Base-by-base conservation (phyloP, 2,797 vertebrate genomes). In the Momotus momota region DNA sequence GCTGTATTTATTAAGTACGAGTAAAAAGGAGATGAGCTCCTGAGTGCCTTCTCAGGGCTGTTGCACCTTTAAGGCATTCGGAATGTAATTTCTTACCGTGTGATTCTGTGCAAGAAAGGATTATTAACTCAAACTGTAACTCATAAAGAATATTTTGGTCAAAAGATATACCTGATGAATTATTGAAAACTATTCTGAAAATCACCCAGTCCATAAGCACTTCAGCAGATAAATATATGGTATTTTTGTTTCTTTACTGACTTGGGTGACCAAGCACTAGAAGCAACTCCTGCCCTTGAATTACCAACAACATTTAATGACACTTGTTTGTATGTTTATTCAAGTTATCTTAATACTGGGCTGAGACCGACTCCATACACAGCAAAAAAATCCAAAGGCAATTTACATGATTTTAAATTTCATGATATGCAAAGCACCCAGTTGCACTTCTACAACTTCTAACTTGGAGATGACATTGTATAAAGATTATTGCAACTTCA, bases 31-130 rank as follows among this genome's bases (percentile, higher is more conserved):
- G 45, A 19, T 18, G 65, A 89, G 22, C 51, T 92, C 13, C 40
- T 51, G 33, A 0, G 0, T 15, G 29, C 31, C 43, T 45, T 41
- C 0, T 12, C 27, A 31, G 40, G 17, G 35, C 2, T 20, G 10
- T 2, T 61, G 26, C 27, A 65, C 20, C 54, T 75, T 49, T 31
- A 55, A 62, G 33, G 40, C 22, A 41, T 71, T 67, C 11, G 35
- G n/a, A 67, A 75, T 60, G 69, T 45, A 69, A 40, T 48, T 57
- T 77, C 78, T 81, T n/a, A 51, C 46, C 4, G 10, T 2, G 13
- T 43, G 26, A 57, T 62, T 69, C 49, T 54, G 40, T 75, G 65
- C 45, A 61, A 52, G 70, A 66, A 86, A 77, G n/a, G 52, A 54
- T 74, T 83, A 79, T 46, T 69, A 90, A 62, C 43, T 62, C 66